These are phyloP conservation scores for Homarus americanus DNA, from an alignment of 1,140 invertebrate genomes.

Conservation along the genomic window DNA sequence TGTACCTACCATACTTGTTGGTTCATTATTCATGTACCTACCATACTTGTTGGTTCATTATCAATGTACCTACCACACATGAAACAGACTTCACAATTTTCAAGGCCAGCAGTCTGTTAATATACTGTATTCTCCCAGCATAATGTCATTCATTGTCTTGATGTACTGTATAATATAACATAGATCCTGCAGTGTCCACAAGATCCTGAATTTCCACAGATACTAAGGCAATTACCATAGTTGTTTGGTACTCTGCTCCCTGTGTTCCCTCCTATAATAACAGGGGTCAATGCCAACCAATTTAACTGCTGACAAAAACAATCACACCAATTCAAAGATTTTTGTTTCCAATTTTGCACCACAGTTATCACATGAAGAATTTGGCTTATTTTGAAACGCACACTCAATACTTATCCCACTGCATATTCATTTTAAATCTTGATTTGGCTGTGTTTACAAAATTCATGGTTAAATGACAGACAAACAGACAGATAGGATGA, in stretches of 20 bases:
- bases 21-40: too few relatives aligned
- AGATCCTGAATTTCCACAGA: not conserved
- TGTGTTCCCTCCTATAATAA: not conserved
- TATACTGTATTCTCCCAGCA: not conserved
- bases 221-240: not conserved
- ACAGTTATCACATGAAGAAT: not conserved
- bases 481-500: not conserved
- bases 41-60: too few relatives aligned
- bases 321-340: not conserved
- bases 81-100: not conserved
- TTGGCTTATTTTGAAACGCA: not conserved
- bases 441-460: not conserved
- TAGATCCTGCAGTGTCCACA: not conserved
- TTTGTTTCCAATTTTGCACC: not conserved
- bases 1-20: too few relatives aligned
- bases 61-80: constrained; percentile 23
- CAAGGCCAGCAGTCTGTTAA: not conserved
- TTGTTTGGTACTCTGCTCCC: not conserved
- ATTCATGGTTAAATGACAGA: not conserved
- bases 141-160: not conserved
- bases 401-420: not conserved
- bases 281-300: not conserved
- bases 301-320: not conserved
- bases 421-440: not conserved
- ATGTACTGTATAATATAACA: too few relatives aligned